A percentile compares a stretch with the other conserved stretches of the same genome.
These are phyloP conservation scores for Dolomedes plantarius DNA, from an alignment of 2,888 invertebrate species.

Conservation along the genomic window DNA sequence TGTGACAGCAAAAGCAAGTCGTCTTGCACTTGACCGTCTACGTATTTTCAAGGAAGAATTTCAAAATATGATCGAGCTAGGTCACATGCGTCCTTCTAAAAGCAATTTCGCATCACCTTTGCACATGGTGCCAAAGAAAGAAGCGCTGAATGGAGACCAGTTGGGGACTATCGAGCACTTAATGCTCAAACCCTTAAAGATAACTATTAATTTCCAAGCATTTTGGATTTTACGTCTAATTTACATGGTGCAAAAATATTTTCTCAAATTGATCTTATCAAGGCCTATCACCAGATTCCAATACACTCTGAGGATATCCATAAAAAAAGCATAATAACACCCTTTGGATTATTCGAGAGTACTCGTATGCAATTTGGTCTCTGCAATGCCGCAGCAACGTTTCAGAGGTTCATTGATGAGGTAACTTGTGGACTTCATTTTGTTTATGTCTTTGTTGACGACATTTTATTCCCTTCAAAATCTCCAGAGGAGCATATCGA, in stretches of 20 bases:
- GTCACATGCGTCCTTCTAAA: too few relatives aligned
- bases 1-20: too few relatives aligned
- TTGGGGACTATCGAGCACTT: background rate
- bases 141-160: too few relatives aligned
- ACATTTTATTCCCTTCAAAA: background rate
- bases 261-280: background rate
- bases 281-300: slow-evolving; percentile 17
- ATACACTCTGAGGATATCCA: slow-evolving; percentile 4
- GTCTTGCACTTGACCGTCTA: too few relatives aligned
- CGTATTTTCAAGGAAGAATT: too few relatives aligned
- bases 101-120: too few relatives aligned
- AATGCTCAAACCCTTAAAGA: slow-evolving; percentile 17
- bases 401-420: slow-evolving; percentile 1
- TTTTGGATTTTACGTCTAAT: background rate
- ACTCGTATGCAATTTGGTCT: slow-evolving; percentile 13
- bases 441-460: too few relatives aligned
- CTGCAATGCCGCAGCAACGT: background rate
- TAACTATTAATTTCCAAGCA: slow-evolving; percentile 15
- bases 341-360: background rate
- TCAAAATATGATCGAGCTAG: too few relatives aligned
- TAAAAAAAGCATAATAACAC: background rate
- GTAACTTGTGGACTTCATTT: background rate
- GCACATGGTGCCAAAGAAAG: too few relatives aligned
- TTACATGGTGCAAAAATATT: background rate
- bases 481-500: too few relatives aligned